Conservation (phyloP, 2,888 invertebrate genomes). For the Melanostoma scalare region DNA sequence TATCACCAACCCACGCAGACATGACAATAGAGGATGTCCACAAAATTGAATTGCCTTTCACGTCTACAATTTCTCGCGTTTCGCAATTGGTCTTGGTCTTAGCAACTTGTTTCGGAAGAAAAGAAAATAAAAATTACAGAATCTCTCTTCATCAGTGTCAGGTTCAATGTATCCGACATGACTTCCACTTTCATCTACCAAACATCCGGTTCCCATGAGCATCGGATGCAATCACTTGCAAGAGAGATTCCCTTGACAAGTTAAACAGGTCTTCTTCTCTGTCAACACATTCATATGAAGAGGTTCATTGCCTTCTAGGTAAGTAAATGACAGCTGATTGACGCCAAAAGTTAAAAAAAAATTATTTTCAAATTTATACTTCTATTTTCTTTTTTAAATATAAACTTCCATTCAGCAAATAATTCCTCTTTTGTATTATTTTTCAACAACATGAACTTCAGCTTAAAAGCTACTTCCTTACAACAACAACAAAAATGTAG, state of each 20-base stretch:
- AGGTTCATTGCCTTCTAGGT: conserved; percentile 14
- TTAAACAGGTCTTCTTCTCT: conserved; percentile 5
- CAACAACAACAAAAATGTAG: conserved; percentile 56
- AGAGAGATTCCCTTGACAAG: conserved; percentile 10
- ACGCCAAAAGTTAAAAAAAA: not conserved
- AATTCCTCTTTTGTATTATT: not conserved
- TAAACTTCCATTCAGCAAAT: conserved; percentile 18
- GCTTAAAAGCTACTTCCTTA: conserved; percentile 64
- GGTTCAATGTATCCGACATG: conserved; percentile 31
- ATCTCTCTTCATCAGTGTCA: conserved; percentile 3
- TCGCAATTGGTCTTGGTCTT: no score
- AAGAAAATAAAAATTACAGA: not conserved
- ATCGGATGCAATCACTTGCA: conserved; percentile 17
- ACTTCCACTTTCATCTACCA: not conserved
- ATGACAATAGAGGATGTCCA: no score
- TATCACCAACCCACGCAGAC: no score
- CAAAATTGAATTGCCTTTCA: no score
- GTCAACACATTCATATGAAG: not conserved
- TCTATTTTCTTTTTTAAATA: conserved; percentile 14
- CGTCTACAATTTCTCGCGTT: no score
- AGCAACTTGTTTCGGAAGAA: no score
- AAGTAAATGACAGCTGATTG: conserved; percentile 13
- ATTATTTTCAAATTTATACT: not conserved
- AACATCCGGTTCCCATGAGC: conserved; percentile 35
- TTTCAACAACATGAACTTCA: conserved; percentile 28